phyloP scores from a whole-genome alignment of 2,888 invertebrate species.

The Andrena bicolor region DNA sequence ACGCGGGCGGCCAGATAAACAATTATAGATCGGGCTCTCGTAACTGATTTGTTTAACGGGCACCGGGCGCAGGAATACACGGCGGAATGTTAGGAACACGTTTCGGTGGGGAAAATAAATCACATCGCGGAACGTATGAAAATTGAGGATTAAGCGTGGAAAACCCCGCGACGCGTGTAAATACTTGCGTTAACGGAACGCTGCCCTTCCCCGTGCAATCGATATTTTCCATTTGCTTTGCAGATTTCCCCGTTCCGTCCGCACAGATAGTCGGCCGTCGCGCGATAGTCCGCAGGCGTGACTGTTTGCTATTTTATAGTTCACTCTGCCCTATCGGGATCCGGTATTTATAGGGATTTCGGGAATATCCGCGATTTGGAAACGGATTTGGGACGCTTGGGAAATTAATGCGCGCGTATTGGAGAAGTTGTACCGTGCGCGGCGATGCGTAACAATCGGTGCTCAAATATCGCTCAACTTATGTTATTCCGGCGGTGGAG shows the following conservation, averaged over 20 bases:
- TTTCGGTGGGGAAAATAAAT: background rate
- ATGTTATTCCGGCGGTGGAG: too few relatives aligned
- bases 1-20: conserved; percentile 33
- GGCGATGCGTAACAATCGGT: too few relatives aligned
- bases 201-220: conserved; percentile 1
- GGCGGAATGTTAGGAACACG: background rate
- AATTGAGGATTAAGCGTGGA: background rate
- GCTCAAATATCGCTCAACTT: too few relatives aligned
- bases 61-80: too few relatives aligned
- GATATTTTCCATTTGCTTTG: conserved; percentile 24
- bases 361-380: too few relatives aligned
- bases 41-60: background rate
- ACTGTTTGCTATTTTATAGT: background rate
- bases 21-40: conserved; percentile 36
- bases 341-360: too few relatives aligned
- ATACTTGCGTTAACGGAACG: background rate
- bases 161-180: background rate
- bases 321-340: too few relatives aligned
- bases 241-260: background rate
- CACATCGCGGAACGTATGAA: too few relatives aligned
- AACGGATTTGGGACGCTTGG: too few relatives aligned
- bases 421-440: too few relatives aligned
- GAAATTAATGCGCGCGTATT: too few relatives aligned
- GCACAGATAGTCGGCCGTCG: background rate
- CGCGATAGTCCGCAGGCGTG: background rate